Evolutionary conservation across 2,888 invertebrate genomes (phyloP), one percentile per base, ranked within the genome.

Genomic region (Psylliodes chrysocephalus): DNA sequence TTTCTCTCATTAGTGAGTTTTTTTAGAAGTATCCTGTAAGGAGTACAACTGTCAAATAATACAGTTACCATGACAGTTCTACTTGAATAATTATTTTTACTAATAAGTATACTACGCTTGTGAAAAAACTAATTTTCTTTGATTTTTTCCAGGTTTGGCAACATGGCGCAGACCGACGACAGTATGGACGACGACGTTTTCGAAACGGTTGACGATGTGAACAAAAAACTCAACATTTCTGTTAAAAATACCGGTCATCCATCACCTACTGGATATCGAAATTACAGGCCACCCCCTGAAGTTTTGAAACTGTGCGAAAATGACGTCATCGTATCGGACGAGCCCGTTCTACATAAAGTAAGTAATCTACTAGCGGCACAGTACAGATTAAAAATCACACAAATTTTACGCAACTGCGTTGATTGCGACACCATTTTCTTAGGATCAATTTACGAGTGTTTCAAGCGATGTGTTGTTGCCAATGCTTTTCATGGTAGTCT

Each of bases 151-250:
- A 35, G 35, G 35, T 33, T 33, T 33, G n/a, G 14, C 14, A 44
- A 4, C 2, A 44, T 44, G 12, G 44, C 22, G 19, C 22, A 22
- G 22, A 22, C 80, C 38, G 92, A 92, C 73, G 92, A 93, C 82
- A 91, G 90, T 75, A 91, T 93, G 88, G 91, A 91, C 77, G 93
- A 93, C 81, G 93, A 93, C 81, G 93, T 93, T 53, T 93, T 93
- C 76, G 92, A 92, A 77, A 87, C 89, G 40, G 82, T 85, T 22
- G 86, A 86, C 67, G 82, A 82, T 17, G 56, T 71, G 56, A 66
- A 72, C 61, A 71, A 72, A 61, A 74, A 71, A 64, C 67, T 79
- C 57, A 73, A 65, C 38, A 73, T 78, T 46, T 61, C 71, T 51
- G 62, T 73, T 18, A 69, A 64, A 40, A 63, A 66, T 12, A 35